Evolutionary conservation across 2,113 vertebrate species (phyloP).

Genomic region (Centropus bengalensis): DNA sequence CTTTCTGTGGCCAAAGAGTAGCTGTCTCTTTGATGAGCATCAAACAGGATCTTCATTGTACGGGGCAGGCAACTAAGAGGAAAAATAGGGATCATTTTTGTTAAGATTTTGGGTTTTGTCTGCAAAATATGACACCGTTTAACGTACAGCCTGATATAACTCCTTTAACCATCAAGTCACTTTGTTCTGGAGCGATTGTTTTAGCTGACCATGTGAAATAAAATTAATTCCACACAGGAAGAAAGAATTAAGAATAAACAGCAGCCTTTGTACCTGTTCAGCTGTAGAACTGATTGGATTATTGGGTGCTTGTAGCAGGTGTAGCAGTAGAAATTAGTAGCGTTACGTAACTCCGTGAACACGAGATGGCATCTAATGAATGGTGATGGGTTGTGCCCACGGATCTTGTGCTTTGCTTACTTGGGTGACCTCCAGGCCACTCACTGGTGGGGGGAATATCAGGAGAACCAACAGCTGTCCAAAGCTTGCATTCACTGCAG

Average conservation of each 20-base stretch:
- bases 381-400: not conserved
- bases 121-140: not conserved
- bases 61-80: not conserved
- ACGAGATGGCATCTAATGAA: not conserved
- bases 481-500: not conserved
- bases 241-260: slow-evolving; percentile 17
- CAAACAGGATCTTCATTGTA: not conserved
- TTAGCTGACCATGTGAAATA: not conserved
- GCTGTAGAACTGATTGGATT: not conserved
- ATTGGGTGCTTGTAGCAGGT: not conserved
- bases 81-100: not conserved
- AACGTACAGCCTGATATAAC: not conserved
- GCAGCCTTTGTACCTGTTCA: not conserved
- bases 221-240: slow-evolving; percentile 28
- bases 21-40: not conserved
- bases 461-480: not conserved
- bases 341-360: not conserved
- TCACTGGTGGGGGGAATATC: not conserved
- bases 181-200: not conserved
- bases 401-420: not conserved
- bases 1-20: not conserved
- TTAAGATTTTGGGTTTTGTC: not conserved
- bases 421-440: not conserved
- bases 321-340: not conserved
- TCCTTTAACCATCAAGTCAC: not conserved